Conservation (phyloP, 2,113 vertebrate genomes). For the Numida meleagris region DNA sequence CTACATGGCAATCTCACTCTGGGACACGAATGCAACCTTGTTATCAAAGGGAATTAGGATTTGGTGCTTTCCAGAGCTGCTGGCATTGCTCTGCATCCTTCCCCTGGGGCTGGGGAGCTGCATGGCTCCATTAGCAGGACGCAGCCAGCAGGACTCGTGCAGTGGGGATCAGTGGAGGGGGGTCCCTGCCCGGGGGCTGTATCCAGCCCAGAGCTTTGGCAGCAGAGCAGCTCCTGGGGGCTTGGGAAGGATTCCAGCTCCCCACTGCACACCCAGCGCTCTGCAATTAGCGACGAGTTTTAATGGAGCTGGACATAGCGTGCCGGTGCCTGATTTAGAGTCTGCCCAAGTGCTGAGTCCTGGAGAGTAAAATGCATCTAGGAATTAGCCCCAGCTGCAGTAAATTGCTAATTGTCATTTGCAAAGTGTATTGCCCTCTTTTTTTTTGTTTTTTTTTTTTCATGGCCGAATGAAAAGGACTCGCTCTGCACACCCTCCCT, state of each 20-base stretch:
- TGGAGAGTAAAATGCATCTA: conserved; percentile 13
- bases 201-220: background rate
- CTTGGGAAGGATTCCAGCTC: background rate
- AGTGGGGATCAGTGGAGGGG: accelerated
- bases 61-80: background rate
- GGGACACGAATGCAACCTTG: accelerated
- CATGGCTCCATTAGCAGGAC: accelerated
- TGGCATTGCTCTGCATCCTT: background rate
- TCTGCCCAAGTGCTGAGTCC: background rate
- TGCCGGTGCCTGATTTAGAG: background rate
- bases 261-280: accelerated
- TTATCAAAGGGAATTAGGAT: background rate
- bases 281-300: background rate
- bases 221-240: background rate
- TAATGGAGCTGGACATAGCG: background rate
- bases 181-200: background rate
- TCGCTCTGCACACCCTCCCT: background rate
- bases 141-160: accelerated
- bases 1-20: background rate
- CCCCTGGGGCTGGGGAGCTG: background rate
- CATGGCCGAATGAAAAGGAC: background rate
- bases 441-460: background rate
- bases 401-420: conserved; percentile 51
- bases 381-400: conserved; percentile 48
- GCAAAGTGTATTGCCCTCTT: background rate